Conservation (phyloP, 2,113 vertebrate species). For the Phoxinus phoxinus region DNA sequence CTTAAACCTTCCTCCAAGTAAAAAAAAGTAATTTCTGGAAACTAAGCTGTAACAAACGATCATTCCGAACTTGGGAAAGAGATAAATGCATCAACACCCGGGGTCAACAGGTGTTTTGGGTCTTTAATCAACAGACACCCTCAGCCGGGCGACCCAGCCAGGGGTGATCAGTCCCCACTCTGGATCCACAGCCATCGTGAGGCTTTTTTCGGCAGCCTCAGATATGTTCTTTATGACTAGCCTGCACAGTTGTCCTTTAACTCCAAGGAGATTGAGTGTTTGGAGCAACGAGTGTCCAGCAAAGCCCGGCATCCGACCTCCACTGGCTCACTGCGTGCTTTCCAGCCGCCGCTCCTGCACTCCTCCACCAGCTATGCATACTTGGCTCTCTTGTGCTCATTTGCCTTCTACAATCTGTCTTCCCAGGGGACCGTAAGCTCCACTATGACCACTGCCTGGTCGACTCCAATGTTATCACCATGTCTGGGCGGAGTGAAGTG, state of each 20-base stretch:
- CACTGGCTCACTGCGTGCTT: background rate
- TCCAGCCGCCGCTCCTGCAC: background rate
- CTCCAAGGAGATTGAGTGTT: slow-evolving; percentile 2
- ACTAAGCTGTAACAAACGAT: background rate
- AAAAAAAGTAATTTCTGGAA: background rate
- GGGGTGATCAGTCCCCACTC: too few relatives aligned
- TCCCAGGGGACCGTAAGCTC: too few relatives aligned
- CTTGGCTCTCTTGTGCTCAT: background rate
- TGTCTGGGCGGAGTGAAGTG: too few relatives aligned
- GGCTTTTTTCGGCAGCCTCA: too few relatives aligned
- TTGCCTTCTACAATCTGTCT: background rate
- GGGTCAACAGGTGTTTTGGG: too few relatives aligned
- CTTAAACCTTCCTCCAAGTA: slow-evolving; percentile 10
- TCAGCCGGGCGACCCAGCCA: too few relatives aligned
- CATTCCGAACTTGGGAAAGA: background rate
- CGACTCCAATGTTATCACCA: too few relatives aligned
- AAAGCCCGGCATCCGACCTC: background rate
- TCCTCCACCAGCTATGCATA: background rate
- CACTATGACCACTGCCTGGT: too few relatives aligned
- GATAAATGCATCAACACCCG: background rate
- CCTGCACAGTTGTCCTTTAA: background rate
- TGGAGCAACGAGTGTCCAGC: background rate
- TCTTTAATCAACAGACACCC: too few relatives aligned
- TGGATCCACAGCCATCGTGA: too few relatives aligned
- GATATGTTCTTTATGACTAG: too few relatives aligned